Evolutionary conservation across 1,140 invertebrate species (phyloP).

Genomic region (Apis mellifera): Amel_HAv3.1 CM009933.2:8598501-8599000

Average conservation of each 20-base stretch:
- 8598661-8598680: background rate
- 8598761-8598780: background rate
- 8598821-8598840: too few relatives aligned
- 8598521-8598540: background rate
- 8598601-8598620: background rate
- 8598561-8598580: background rate
- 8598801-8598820: too few relatives aligned
- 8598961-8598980: too few relatives aligned
- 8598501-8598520: background rate
- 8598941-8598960: too few relatives aligned
- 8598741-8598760: background rate
- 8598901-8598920: too few relatives aligned
- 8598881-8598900: too few relatives aligned
- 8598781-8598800: too few relatives aligned
- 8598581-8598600: too few relatives aligned
- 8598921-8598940: too few relatives aligned
- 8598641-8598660: background rate
- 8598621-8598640: background rate
- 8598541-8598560: background rate
- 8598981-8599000: too few relatives aligned
- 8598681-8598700: background rate
- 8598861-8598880: too few relatives aligned
- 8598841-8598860: too few relatives aligned
- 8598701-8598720: conserved; percentile 1
- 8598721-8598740: background rate